Conservation (phyloP, 1,140 invertebrate species). For the Cydia fagiglandana region DNA sequence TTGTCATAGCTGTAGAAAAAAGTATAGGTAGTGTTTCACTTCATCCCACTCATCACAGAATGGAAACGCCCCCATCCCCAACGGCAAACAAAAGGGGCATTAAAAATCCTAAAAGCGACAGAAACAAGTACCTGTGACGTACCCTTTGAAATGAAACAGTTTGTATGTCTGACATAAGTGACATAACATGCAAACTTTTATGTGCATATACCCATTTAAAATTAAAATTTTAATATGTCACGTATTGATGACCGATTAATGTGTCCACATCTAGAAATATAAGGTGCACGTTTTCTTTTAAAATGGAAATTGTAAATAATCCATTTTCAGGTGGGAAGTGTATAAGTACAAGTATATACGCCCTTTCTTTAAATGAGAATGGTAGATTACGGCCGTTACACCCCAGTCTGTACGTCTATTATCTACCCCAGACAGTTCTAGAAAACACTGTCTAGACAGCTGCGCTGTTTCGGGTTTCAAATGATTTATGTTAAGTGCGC, state of each 20-base stretch:
- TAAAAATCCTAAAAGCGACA: not conserved
- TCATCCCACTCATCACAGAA: not conserved
- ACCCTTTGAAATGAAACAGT: not conserved
- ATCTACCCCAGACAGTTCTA: not conserved
- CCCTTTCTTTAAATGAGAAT: not conserved
- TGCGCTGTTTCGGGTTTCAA: not conserved
- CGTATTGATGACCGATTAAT: no score
- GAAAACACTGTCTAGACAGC: constrained; percentile 12
- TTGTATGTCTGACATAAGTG: not conserved
- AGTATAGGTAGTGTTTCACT: not conserved
- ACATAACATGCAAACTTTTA: not conserved
- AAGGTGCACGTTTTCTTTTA: not conserved
- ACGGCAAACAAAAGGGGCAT: not conserved
- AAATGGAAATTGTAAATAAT: not conserved
- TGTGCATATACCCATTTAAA: not conserved
- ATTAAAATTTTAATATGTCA: no score
- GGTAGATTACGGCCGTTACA: not conserved
- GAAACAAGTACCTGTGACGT: constrained; percentile 4
- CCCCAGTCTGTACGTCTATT: not conserved
- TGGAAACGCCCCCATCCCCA: not conserved
- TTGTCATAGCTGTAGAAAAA: not conserved
- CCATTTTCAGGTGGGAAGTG: not conserved
- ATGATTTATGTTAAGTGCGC: not conserved
- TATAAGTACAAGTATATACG: not conserved
- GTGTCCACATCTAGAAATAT: no score